Evolutionary conservation across 2,113 vertebrate species (phyloP), one percentile per base, ranked within the genome.

Genomic region (Pedionomus torquatus): DNA sequence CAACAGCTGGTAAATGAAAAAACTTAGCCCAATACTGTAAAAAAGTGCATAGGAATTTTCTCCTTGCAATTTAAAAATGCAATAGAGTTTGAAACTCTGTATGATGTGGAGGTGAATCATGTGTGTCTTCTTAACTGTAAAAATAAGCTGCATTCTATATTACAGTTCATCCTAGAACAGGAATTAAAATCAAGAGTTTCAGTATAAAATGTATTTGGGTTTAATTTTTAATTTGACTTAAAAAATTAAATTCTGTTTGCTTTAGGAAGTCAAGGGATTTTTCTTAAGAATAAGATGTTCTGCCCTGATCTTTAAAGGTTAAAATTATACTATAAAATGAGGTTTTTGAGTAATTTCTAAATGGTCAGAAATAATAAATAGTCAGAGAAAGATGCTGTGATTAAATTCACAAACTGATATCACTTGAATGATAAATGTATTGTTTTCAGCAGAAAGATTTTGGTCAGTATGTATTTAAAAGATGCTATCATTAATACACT

Each of bases 1-100:
- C 96, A 97, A 96, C 98, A 98, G 97, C 98, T 98, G 98, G 96
- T 90, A 98, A 97, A 97, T 97, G 97, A 92, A 97, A 97, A 97
- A 98, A 94, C 95, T 97, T 94, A 63, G 91, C 90, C 94, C 78
- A 69, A 72, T 44, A 77, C 58, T 46, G 83, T 91, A 89, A 93
- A 91, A 93, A 80, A 91, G 57, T 64, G 84, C 84, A 70, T 37
- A 84, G 80, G 81, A 87, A 87, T 94, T 90, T 57, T 75, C 31
- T 37, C n/a, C 49, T 79, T 87, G 30, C 75, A 71, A 55, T 86
- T 92, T 85, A 93, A 96, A 93, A 95, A 95, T 81, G 61, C 24
- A 51, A 52, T 69, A 60, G 46, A 83, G 30, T 69, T 83, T 70
- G 79, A 97, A 96, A 85, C 71, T 70, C 90, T 43, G 37, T 44